Conservation (phyloP, 1,140 invertebrate species). For the Drosophila aff. region DNA sequence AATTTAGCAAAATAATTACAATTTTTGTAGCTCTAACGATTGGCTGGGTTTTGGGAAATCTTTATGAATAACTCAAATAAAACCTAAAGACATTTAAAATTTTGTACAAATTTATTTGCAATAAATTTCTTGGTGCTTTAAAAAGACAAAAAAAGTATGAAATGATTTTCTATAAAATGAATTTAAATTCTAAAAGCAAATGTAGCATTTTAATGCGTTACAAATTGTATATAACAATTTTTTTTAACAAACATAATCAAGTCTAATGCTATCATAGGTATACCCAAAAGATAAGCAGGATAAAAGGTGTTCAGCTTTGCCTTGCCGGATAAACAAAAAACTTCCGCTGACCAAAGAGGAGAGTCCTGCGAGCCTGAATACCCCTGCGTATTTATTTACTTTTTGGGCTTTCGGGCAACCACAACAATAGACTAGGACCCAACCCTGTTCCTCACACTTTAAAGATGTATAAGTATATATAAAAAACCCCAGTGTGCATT, state of each 20-base stretch:
- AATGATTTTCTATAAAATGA: not conserved
- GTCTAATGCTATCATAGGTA: not conserved
- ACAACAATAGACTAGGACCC: slow-evolving; percentile 33
- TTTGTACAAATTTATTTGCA: no score
- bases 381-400: slow-evolving; percentile 42
- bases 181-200: not conserved
- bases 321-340: slow-evolving; percentile 38
- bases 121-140: not conserved
- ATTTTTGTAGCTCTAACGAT: no score
- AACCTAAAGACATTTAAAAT: not conserved
- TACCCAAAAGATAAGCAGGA: not conserved
- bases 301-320: slow-evolving; percentile 5
- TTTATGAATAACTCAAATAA: not conserved
- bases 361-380: slow-evolving; percentile 33
- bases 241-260: not conserved
- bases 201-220: no score
- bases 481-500: slow-evolving; percentile 24
- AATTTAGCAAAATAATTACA: no score
- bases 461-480: slow-evolving; percentile 20
- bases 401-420: slow-evolving; percentile 20
- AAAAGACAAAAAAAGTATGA: not conserved
- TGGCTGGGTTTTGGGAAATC: no score
- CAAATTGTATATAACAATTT: no score
- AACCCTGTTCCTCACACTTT: slow-evolving; percentile 26
- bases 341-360: slow-evolving; percentile 12